Base-by-base conservation (phyloP, 2,113 vertebrate species). In the Hemicordylus capensis region DNA sequence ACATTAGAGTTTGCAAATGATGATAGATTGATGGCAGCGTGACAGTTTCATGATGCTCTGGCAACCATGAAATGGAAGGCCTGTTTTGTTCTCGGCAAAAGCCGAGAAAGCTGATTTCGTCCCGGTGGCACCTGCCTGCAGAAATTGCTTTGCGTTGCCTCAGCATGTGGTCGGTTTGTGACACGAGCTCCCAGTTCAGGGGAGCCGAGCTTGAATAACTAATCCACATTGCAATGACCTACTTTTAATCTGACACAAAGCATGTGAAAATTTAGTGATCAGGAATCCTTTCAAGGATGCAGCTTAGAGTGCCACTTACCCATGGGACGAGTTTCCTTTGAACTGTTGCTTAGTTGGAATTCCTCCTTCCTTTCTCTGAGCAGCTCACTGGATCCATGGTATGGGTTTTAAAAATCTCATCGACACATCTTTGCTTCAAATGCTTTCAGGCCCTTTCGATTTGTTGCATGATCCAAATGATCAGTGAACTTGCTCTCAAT, bases 391-490 rank as follows among this genome's bases (percentile, higher is more conserved):
- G 22, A 34, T 46, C 31, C 5, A 20, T 44, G 54, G 19, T 12
- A 19, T 28, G 39, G 31, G 12, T 17, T 56, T 7, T 0, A 0
- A 48, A 44, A 26, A 8, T 66, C 66, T 81, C 15, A 26, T 3
- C 0, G 0, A 75, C 0, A 37, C 64, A 28, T 70, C 74, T 54
- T 26, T 75, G 72, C 48, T 83, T 2, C 20, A 80, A 34, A 31
- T 66, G 91, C 6, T 80, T 92, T 90, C 93, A 73, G 80, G 51
- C 80, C 79, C 64, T 90, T 1, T 0, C 46, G 93, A 56, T 94
- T 94, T 93, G 91, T 90, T 93, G 86, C 79, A 89, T 90, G 93
- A 93, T 88, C 89, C 90, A 92, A 89, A 46, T 82, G 89, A 54
- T 88, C 26, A 63, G 66, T 88, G 89, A 77, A 19, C 34, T 69